phyloP scores from a whole-genome alignment of 2,113 vertebrate genomes.

The Crotalus horridus region DNA sequence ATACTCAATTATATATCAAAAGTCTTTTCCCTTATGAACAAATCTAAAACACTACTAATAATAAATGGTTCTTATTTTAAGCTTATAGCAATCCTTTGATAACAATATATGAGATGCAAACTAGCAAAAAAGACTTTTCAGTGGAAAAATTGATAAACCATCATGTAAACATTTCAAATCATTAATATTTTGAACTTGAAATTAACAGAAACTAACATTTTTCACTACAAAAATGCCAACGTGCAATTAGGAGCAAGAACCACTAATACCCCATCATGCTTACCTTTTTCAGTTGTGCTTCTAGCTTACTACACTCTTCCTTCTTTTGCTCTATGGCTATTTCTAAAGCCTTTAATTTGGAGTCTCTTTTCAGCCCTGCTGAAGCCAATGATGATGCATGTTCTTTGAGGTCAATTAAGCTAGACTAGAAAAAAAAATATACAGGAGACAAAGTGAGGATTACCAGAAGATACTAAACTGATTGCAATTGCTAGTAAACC shows the following conservation, averaged over 20 bases:
- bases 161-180: slow-evolving; percentile 39
- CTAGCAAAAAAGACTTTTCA: slow-evolving; percentile 13
- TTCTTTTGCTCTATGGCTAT: slow-evolving; percentile 99
- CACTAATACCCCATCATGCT: slow-evolving; percentile 52
- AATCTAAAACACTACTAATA: slow-evolving; percentile 36
- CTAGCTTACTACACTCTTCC: slow-evolving; percentile 98
- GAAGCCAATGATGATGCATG: slow-evolving; percentile 96
- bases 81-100: slow-evolving; percentile 33
- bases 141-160: background rate
- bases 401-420: slow-evolving; percentile 96
- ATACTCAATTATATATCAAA: slow-evolving; percentile 43
- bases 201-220: slow-evolving; percentile 29
- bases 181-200: slow-evolving; percentile 41
- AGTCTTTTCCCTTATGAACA: slow-evolving; percentile 26
- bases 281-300: slow-evolving; percentile 93
- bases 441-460: slow-evolving; percentile 45
- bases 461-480: slow-evolving; percentile 39
- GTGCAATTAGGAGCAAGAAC: slow-evolving; percentile 33
- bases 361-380: slow-evolving; percentile 94
- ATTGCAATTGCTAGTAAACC: background rate
- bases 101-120: slow-evolving; percentile 20
- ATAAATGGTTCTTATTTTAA: background rate
- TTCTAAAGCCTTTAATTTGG: slow-evolving; percentile 97
- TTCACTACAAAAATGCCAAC: slow-evolving; percentile 3
- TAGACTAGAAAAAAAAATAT: slow-evolving; percentile 79